A percentile compares a stretch with the other conserved stretches of the same genome.
Conservation (phyloP, 2,888 invertebrate genomes). For the Trissolcus brochymenae region DNA sequence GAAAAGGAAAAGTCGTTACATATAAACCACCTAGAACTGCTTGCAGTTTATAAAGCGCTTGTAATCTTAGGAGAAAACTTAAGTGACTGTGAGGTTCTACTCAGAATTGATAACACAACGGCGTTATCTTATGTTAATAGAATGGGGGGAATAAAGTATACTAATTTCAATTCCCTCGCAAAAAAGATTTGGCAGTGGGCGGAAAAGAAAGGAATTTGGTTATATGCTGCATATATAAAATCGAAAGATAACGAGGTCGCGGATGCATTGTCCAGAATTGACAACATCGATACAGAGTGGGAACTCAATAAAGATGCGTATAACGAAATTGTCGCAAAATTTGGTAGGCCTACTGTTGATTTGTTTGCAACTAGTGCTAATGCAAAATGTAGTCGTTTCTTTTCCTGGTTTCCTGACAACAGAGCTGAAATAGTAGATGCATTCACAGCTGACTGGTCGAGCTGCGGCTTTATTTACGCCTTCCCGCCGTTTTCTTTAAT, state of each 20-base stretch:
- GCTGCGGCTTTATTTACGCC: too few relatives aligned
- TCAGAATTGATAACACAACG: constrained; percentile 20
- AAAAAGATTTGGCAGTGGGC: constrained; percentile 5
- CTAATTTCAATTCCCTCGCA: not conserved
- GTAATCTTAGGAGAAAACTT: not conserved
- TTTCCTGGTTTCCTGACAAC: too few relatives aligned
- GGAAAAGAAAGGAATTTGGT: constrained; percentile 9
- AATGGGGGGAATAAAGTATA: constrained; percentile 13
- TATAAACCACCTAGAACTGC: constrained; percentile 22
- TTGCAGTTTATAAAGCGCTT: constrained; percentile 1
- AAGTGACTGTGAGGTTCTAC: constrained; percentile 8
- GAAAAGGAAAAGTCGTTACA: not conserved
- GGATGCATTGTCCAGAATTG: not conserved
- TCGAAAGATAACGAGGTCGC: not conserved
- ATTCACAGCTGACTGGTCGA: too few relatives aligned
- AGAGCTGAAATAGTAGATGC: too few relatives aligned
- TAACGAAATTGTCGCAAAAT: too few relatives aligned
- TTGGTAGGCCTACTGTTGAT: too few relatives aligned
- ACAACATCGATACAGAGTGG: constrained; percentile 3
- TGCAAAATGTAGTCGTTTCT: too few relatives aligned
- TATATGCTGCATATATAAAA: constrained; percentile 24
- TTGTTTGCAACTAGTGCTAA: too few relatives aligned
- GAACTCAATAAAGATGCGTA: too few relatives aligned
- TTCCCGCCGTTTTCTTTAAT: too few relatives aligned
- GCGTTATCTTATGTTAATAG: constrained; percentile 43